Evolutionary conservation across 2,888 invertebrate genomes (phyloP), one percentile per base, ranked within the genome.

Genomic region (Clitarchus hookeri): DNA sequence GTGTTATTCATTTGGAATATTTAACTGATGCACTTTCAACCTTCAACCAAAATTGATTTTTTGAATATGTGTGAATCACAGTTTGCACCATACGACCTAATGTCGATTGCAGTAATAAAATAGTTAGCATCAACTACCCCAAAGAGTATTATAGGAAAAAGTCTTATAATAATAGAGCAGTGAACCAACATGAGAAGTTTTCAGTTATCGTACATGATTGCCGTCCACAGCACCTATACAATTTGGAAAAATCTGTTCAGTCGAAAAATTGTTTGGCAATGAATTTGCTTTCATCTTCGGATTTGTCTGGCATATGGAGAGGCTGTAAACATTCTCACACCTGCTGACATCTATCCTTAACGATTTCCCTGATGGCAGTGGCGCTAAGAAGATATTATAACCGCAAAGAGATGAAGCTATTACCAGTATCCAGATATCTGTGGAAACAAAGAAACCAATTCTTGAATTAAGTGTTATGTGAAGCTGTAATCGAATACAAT

Each of bases 1-100:
- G 26, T 16, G 16, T 84, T 8, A 16, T 44, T 44, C 44, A 48
- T 44, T 84, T 44, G 84, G 84, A 23, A 84, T 84, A 48, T 84
- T 84, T 84, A 84, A 44, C 19, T 84, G 23, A 84, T 26, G 6
- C 16, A 6, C 48, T 25, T 48, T 48, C 13, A 84, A 44, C 48
- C 44, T 3, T 23, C 12, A n/a, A 0, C 84, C 6, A 44, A 84
- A n/a, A 44, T 36, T 48, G 84, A 84, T 23, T 53, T 84, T 84
- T 84, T 84, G n/a, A 48, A 48, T 12, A 84, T 6, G 23, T 44
- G 36, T 19, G 53, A 84, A 84, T 84, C 84, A 44, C 9, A 3
- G 53, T 13, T 48, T 0, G 44, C 53, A 44, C 84, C 84, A 48
- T 44, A 84, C 6, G 84, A 84, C 12, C 84, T 48, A 0, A 8